Percentiles rank a stretch among this genome's conserved stretches.
Evolutionary conservation across 2,113 vertebrate genomes (phyloP).

Genomic region (Genyomyrus donnyi): DNA sequence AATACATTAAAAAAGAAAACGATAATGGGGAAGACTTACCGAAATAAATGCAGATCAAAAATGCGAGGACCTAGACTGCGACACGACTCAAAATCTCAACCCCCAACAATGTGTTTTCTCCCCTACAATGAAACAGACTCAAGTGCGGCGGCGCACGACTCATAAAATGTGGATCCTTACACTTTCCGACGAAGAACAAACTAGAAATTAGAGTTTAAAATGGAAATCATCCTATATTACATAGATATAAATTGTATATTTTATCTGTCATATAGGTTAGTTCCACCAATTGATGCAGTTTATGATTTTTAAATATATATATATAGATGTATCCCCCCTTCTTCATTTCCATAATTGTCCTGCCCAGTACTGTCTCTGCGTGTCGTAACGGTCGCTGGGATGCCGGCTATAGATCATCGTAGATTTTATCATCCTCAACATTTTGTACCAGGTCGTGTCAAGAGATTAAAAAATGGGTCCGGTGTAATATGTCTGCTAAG

Average conservation of each 20-base stretch:
- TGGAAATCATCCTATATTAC: background rate
- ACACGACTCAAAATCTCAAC: constrained; percentile 36
- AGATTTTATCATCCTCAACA: background rate
- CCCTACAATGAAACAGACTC: background rate
- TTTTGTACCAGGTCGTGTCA: background rate
- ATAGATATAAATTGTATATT: background rate
- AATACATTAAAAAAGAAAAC: background rate
- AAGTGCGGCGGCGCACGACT: constrained; percentile 16
- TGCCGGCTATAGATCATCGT: background rate
- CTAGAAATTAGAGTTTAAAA: background rate
- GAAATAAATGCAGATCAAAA: constrained; percentile 71
- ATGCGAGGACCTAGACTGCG: constrained; percentile 47
- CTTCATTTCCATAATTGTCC: constrained; percentile 1
- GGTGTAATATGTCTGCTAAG: background rate
- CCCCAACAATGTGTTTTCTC: constrained; percentile 40
- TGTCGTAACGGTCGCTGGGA: background rate
- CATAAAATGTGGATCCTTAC: background rate
- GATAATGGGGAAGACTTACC: constrained; percentile 44
- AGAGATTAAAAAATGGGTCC: background rate
- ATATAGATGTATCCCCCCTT: background rate
- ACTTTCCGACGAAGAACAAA: background rate
- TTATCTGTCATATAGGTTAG: background rate
- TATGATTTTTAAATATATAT: background rate
- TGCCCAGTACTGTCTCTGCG: background rate
- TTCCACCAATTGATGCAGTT: background rate